Evolutionary conservation across 2,113 vertebrate species (phyloP).

Genomic region (Dryoscopus gambensis): DNA sequence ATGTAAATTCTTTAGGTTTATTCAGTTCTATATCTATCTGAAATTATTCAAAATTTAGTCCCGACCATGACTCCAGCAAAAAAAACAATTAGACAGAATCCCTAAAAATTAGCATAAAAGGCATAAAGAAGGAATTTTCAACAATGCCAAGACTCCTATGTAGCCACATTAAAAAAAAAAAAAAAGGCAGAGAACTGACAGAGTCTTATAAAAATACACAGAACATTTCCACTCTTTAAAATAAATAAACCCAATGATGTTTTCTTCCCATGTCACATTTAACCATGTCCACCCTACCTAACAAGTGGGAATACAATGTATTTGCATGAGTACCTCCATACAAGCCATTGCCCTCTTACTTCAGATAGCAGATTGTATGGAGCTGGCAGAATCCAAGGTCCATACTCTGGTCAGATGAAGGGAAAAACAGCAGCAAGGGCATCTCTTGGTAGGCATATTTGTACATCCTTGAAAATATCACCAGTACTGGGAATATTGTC

Average conservation of each 20-base stretch:
- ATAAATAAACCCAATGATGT: not conserved
- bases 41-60: not conserved
- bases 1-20: not conserved
- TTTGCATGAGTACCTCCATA: not conserved
- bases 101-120: constrained; percentile 28
- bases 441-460: not conserved
- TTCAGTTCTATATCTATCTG: not conserved
- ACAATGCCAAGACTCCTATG: not conserved
- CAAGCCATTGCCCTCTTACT: not conserved
- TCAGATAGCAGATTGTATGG: not conserved
- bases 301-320: not conserved
- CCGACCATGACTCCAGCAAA: not conserved
- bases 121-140: constrained; percentile 11
- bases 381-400: not conserved
- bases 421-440: not conserved
- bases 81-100: not conserved
- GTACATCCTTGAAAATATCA: not conserved
- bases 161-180: not conserved
- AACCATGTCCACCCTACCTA: not conserved
- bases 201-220: constrained; percentile 4
- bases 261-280: not conserved
- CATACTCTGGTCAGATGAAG: not conserved
- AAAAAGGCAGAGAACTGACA: not conserved
- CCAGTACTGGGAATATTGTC: not conserved
- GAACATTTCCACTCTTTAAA: not conserved